Percentiles rank a stretch among this genome's conserved stretches.
phyloP scores from a whole-genome alignment of 92 coral and sea anemone species.

The Zoanthus sociatus region DNA sequence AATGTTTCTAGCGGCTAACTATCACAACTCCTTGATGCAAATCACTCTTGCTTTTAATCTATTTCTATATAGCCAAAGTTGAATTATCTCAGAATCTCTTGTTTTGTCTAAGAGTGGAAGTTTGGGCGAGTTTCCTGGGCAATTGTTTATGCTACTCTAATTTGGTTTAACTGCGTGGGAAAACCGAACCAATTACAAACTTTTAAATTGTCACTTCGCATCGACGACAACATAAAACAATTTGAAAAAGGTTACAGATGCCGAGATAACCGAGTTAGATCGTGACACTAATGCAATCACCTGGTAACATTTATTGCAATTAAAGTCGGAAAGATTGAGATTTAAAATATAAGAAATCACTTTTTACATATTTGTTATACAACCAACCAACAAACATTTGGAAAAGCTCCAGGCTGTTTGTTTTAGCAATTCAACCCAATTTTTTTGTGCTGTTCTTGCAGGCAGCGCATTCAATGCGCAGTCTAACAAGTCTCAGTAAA shows the following conservation, averaged over 20 bases:
- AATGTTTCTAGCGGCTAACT: background rate
- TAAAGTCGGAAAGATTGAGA: background rate
- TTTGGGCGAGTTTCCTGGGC: background rate
- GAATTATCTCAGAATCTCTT: background rate
- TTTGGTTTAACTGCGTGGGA: conserved; percentile 27
- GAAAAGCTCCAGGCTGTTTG: no score
- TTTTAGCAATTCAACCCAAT: no score
- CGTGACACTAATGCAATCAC: background rate
- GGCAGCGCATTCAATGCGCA: no score
- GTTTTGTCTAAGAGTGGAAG: background rate
- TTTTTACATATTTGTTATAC: no score
- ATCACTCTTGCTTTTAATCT: background rate
- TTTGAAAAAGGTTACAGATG: background rate
- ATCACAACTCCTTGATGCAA: background rate
- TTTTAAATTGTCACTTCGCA: conserved; percentile 27
- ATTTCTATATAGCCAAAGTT: background rate
- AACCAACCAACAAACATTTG: no score
- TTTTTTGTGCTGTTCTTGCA: no score
- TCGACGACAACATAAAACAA: conserved; percentile 21
- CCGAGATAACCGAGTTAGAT: conserved; percentile 19
- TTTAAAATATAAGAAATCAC: no score
- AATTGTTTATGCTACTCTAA: background rate
- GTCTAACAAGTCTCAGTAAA: no score
- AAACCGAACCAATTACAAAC: background rate
- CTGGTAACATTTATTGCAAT: background rate